Evolutionary conservation across 2,888 invertebrate species (phyloP), one percentile per base, ranked within the genome.

Genomic region (Phrixothrix hirtus): DNA sequence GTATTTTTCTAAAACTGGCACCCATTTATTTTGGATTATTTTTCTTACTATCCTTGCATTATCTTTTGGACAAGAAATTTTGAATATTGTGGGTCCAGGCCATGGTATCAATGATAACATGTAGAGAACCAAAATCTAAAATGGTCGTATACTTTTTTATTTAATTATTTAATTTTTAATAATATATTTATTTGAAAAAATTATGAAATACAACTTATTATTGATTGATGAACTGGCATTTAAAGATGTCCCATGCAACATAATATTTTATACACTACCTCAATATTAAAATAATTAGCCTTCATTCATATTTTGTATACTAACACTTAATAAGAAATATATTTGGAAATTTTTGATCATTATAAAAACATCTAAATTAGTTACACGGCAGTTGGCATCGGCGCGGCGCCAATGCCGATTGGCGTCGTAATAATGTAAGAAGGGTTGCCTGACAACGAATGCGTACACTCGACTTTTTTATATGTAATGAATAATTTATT

Each of bases 21-120:
- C 83, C 92, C 93, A 92, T 85, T 92, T 92, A 83, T 87, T 90
- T 77, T 91, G 88, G 68, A 93, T 86, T 59, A 92, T 86, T 78
- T 89, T 90, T 70, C 91, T 83, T 59, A 93, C 92, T 65, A 92
- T 85, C 71, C 91, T 85, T 63, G 92, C 90, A 79, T 88, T 91
- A 83, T 92, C 91, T 83, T 89, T 84, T 67, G 90, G 89, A 73
- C 91, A 92, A 64, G 89, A 87, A 69, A 90, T 87, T 79, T 89
- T 90, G 85, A 90, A 89, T 64, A 91, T 85, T 63, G 88, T 87
- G 52, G 90, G 89, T 68, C 89, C 89, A 71, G 91, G 91, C 91
- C 91, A 92, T 76, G 91, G 91, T 78, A 92, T 88, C 74, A 90
- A 79, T 63, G 89, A 85, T 72, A 91, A 80, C 79, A 89, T 84